A percentile compares a stretch with the other conserved stretches of the same genome.
Evolutionary conservation across 2,888 invertebrate genomes (phyloP).

Genomic region (Drosophila flavopinicola): DNA sequence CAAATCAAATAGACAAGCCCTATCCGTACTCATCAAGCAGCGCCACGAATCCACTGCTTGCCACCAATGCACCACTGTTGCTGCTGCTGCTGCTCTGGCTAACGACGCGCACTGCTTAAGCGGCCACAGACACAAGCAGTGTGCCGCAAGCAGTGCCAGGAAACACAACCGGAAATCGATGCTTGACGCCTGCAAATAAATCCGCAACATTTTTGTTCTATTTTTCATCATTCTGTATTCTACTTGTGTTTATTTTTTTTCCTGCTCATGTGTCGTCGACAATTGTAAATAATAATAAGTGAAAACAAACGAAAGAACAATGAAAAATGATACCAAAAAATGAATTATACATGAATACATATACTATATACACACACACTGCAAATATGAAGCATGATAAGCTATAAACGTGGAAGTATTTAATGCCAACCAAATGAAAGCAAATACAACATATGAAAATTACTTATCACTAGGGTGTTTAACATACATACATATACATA

Average conservation of each 20-base stretch:
- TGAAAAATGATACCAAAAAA: conserved; percentile 24
- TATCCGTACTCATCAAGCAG: conserved; percentile 50
- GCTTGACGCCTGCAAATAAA: conserved; percentile 20
- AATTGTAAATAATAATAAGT: conserved; percentile 53
- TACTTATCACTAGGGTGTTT: conserved; percentile 41
- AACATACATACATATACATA: neutral
- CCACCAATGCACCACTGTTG: conserved; percentile 37
- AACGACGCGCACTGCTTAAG: conserved; percentile 55
- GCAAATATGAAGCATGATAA: conserved; percentile 18
- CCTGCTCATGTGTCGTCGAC: conserved; percentile 15
- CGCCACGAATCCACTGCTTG: conserved; percentile 49
- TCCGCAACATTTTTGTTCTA: conserved; percentile 21
- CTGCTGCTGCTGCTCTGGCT: conserved; percentile 41
- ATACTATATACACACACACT: conserved; percentile 20
- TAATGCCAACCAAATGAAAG: conserved; percentile 6
- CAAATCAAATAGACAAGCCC: conserved; percentile 56
- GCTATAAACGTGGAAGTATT: conserved; percentile 11
- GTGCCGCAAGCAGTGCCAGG: conserved; percentile 7
- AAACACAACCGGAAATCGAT: conserved; percentile 22
- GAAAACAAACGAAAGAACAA: conserved; percentile 17
- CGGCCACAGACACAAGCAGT: conserved; percentile 24
- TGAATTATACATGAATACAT: conserved; percentile 20
- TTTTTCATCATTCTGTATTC: conserved; percentile 7
- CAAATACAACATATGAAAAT: conserved; percentile 18
- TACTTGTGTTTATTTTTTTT: conserved; percentile 10